Base-by-base conservation (phyloP, 2,888 invertebrate genomes). In the Lasioglossum vierecki region DNA sequence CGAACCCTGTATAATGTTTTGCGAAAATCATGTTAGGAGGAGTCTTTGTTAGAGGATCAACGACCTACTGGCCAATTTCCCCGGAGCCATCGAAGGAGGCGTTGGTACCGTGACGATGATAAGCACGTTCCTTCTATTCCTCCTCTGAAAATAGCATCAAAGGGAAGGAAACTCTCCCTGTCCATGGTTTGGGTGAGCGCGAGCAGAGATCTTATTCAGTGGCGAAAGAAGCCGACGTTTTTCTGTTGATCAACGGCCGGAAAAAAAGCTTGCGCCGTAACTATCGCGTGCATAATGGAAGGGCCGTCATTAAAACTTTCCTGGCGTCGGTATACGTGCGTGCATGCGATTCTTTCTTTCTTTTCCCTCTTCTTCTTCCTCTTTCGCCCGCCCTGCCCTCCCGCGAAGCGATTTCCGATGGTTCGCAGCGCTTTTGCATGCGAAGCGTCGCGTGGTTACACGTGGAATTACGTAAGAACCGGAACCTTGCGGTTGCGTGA, bases 221-320 rank as follows among this genome's bases (percentile, higher is more conserved):
- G 41, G 78, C 80, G n/a, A 35, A 46, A 60, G 63, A 74, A 72
- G 49, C 73, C 35, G 53, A 22, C 57, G 74, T 79, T 85, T 85
- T 77, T 82, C 70, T 53, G 77, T 82, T 75, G 82, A 80, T 60
- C 57, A 80, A 68, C 39, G 68, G 39, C 78, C 30, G 53, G 44
- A 70, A 79, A 79, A 79, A 82, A 79, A 60, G 74, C 68, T 30
- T 35, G 74, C 72, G 84, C 82, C 82, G 82, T 71, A 79, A 81
- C 81, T 53, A 84, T 86, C 76, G 74, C 82, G 86, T 79, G 84
- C 85, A 79, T 86, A 86, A 86, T 79, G 77, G 82, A 71, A 74
- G 79, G 46, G 79, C 22, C 74, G 82, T 85, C 84, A 66, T 85
- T 84, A 81, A 82, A 86, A 85, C 74, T 85, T 85, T 80, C 44